Conservation (phyloP, 2,113 vertebrate species). For the Sterrhoptilus dennistouni region DNA sequence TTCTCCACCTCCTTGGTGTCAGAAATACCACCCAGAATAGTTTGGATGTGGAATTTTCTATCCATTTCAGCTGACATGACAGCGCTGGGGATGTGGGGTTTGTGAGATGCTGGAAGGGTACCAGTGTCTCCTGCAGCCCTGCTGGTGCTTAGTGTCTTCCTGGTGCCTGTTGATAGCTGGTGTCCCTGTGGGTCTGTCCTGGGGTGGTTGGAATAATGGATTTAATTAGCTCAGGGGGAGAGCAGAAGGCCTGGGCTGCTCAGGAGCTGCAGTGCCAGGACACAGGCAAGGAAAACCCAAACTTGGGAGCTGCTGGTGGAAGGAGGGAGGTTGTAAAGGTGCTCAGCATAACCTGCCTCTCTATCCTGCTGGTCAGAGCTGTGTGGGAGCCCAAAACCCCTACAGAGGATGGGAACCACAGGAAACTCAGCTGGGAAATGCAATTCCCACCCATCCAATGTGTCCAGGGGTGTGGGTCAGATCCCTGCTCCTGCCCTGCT, state of each 20-base stretch:
- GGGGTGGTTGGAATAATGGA: neutral
- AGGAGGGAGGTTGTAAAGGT: neutral
- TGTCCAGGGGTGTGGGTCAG: rapidly evolving
- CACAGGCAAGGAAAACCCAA: neutral
- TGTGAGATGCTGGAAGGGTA: neutral
- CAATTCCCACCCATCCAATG: neutral
- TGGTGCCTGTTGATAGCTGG: rapidly evolving
- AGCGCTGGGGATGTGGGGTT: rapidly evolving
- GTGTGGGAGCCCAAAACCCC: neutral
- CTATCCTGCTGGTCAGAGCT: neutral
- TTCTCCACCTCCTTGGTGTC: neutral
- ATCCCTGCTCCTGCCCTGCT: neutral
- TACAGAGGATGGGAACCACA: neutral
- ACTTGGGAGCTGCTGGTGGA: neutral
- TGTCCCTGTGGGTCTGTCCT: rapidly evolving
- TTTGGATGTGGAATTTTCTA: neutral
- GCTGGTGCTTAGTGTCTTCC: neutral
- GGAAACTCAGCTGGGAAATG: neutral
- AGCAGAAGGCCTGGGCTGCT: neutral
- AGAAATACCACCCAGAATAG: neutral
- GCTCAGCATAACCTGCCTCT: neutral
- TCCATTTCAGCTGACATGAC: rapidly evolving
- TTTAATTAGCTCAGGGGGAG: neutral
- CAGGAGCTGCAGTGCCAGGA: neutral
- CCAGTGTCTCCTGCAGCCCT: neutral